Conservation (phyloP, 2,888 invertebrate genomes). For the Leptothorax acervorum region DNA sequence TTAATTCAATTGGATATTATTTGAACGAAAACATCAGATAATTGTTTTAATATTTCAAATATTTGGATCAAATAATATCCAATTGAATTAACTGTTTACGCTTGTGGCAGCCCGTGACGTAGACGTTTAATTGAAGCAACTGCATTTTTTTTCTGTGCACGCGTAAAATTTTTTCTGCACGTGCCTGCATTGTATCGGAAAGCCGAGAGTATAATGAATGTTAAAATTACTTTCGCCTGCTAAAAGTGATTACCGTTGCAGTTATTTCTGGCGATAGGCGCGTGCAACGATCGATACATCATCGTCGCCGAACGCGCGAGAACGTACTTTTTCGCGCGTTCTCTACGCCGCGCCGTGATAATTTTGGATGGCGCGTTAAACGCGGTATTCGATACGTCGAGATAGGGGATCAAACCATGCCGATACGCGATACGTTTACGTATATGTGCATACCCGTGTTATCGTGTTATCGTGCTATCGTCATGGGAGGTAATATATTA, state of each 20-base stretch:
- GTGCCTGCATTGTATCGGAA: neutral
- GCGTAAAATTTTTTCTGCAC: neutral
- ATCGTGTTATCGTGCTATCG: slow-evolving; percentile 20
- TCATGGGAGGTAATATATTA: slow-evolving; percentile 70
- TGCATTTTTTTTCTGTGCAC: no score
- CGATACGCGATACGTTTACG: slow-evolving; percentile 26
- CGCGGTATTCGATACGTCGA: slow-evolving; percentile 44
- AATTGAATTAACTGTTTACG: no score
- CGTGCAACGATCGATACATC: slow-evolving; percentile 42
- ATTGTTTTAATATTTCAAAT: no score
- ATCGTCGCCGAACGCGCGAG: slow-evolving; percentile 22
- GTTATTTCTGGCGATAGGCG: slow-evolving; percentile 42
- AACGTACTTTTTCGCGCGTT: slow-evolving; percentile 5
- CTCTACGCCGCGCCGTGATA: neutral
- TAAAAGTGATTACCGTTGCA: slow-evolving; percentile 36
- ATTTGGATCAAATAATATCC: no score
- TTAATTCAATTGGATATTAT: no score
- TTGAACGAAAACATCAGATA: no score
- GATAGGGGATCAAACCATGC: slow-evolving; percentile 27
- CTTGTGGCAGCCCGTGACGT: no score
- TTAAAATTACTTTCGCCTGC: slow-evolving; percentile 44
- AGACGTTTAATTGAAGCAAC: no score
- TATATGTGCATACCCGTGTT: slow-evolving; percentile 50
- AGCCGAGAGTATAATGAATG: neutral
- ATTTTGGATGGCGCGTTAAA: slow-evolving; percentile 38